Percentiles rank a stretch among this genome's conserved stretches.
phyloP scores from a whole-genome alignment of 1,140 invertebrate genomes.

The Aphidius gifuensis region DNA sequence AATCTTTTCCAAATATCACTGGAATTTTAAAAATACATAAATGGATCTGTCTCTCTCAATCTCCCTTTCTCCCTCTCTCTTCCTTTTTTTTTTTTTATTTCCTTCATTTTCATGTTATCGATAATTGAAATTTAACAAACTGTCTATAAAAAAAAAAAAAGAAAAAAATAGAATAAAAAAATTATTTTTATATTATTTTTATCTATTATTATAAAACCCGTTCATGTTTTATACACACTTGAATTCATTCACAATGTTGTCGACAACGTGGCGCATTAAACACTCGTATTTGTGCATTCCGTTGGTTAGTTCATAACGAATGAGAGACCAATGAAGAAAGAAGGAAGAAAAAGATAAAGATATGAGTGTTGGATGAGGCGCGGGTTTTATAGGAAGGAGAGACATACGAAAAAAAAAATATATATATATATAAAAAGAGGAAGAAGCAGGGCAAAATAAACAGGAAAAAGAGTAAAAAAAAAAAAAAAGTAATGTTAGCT shows the following conservation, averaged over 20 bases:
- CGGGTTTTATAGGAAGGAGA: conserved; percentile 11
- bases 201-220: conserved; percentile 4
- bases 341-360: conserved; percentile 17
- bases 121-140: neutral
- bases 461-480: neutral
- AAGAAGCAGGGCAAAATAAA: neutral
- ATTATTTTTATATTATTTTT: neutral
- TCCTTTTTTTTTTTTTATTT: conserved; percentile 7
- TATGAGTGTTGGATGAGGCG: conserved; percentile 14
- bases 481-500: conserved; percentile 8
- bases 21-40: too few species aligned
- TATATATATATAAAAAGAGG: conserved; percentile 11
- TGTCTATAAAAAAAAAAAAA: neutral
- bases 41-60: neutral
- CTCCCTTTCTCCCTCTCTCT: neutral
- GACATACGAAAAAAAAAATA: conserved; percentile 14
- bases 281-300: conserved; percentile 43
- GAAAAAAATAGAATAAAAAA: neutral
- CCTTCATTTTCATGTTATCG: conserved; percentile 1
- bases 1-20: too few species aligned
- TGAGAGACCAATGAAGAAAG: conserved; percentile 27
- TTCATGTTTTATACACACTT: conserved; percentile 18
- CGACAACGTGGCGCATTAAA: conserved; percentile 40
- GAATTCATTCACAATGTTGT: conserved; percentile 26
- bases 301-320: conserved; percentile 26